A percentile compares a stretch with the other conserved stretches of the same genome.
Conservation (phyloP, 1,140 invertebrate genomes). For the Orussus abietinus region DNA sequence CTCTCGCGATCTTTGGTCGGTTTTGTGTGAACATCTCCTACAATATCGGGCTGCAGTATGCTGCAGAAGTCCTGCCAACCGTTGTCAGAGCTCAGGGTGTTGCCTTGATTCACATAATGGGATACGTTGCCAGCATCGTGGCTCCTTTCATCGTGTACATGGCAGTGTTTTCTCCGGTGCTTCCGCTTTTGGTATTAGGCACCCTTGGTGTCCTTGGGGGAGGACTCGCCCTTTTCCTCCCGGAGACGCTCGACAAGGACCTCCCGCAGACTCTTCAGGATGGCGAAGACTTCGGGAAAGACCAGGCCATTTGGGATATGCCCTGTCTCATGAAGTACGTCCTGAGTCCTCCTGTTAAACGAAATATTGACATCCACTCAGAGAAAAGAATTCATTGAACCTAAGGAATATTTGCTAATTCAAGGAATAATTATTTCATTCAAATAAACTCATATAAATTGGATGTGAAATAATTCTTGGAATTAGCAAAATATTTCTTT, state of each 20-base stretch:
- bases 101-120: constrained; percentile 79
- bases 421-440: no score
- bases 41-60: constrained; percentile 86
- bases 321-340: constrained; percentile 67
- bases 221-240: constrained; percentile 68
- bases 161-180: constrained; percentile 62
- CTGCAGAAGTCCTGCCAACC: constrained; percentile 80
- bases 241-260: constrained; percentile 79
- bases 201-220: constrained; percentile 69
- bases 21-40: constrained; percentile 84
- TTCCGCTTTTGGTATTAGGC: constrained; percentile 74
- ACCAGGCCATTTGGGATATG: constrained; percentile 74
- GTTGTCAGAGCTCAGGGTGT: constrained; percentile 81
- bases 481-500: no score
- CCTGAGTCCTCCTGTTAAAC: no score
- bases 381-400: no score
- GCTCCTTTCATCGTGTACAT: constrained; percentile 80
- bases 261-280: constrained; percentile 78
- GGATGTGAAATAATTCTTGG: no score
- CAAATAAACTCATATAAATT: no score
- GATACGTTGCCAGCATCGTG: constrained; percentile 76
- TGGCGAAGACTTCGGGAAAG: constrained; percentile 77
- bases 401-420: no score
- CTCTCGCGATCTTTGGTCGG: constrained; percentile 71
- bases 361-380: no score